A percentile compares a stretch with the other conserved stretches of the same genome.
These are phyloP conservation scores for Fukomys damarensis DNA, from an alignment of 2,113 vertebrate species.

Conservation along the genomic window DNA sequence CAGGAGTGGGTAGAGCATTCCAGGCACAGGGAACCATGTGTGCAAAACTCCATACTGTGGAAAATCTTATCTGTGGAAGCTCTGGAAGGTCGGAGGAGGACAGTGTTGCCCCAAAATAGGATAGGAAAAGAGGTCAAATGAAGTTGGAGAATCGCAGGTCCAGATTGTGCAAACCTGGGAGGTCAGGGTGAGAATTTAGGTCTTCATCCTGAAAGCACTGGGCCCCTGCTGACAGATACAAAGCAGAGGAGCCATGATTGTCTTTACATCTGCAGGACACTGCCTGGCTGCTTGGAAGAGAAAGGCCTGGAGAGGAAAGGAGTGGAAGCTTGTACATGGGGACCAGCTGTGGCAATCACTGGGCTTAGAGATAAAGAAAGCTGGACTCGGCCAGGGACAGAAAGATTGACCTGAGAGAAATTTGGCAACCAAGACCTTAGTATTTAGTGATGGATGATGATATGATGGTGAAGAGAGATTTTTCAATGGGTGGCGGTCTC, in stretches of 20 bases:
- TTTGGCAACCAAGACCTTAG: neutral
- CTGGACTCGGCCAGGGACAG: neutral
- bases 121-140: neutral
- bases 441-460: neutral
- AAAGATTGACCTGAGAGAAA: neutral
- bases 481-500: neutral
- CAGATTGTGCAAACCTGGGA: neutral
- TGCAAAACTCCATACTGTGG: neutral
- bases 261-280: neutral
- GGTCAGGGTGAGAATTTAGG: neutral
- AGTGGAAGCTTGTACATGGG: neutral
- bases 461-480: neutral
- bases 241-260: neutral
- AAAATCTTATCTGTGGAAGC: neutral
- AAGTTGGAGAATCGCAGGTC: neutral
- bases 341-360: neutral
- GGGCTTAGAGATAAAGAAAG: neutral
- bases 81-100: neutral
- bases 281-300: neutral
- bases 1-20: neutral
- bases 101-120: fast-evolving
- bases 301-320: neutral
- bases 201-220: neutral
- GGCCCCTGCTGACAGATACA: neutral
- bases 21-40: neutral